These are phyloP conservation scores for Papilio demoleus DNA, from an alignment of 2,888 invertebrate species.

Conservation along the genomic window DNA sequence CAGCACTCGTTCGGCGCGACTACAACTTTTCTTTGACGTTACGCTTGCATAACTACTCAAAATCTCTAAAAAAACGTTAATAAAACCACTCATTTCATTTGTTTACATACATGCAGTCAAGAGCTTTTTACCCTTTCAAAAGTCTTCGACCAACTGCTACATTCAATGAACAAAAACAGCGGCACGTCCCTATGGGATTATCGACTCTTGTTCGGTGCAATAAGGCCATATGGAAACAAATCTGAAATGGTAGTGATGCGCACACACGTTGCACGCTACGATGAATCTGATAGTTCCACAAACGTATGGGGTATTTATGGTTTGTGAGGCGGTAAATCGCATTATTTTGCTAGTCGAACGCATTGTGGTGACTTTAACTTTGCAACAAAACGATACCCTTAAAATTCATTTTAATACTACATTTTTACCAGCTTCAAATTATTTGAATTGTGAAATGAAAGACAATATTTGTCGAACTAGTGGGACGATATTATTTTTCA, in stretches of 20 bases:
- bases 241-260: slow-evolving; percentile 36
- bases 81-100: slow-evolving; percentile 44
- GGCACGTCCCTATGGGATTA: slow-evolving; percentile 15
- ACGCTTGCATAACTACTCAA: slow-evolving; percentile 43
- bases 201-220: slow-evolving; percentile 34
- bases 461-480: too few species aligned
- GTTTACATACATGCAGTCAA: slow-evolving; percentile 46
- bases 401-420: slow-evolving; percentile 4
- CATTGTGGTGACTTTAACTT: slow-evolving; percentile 47
- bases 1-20: slow-evolving; percentile 41
- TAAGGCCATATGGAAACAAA: slow-evolving; percentile 42
- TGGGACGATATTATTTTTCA: too few species aligned
- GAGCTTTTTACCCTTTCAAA: slow-evolving; percentile 43
- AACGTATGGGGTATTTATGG: slow-evolving; percentile 46
- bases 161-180: slow-evolving; percentile 24
- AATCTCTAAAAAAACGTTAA: slow-evolving; percentile 42
- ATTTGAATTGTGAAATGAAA: too few species aligned
- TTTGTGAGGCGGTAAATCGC: slow-evolving; percentile 62
- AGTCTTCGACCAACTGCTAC: slow-evolving; percentile 39
- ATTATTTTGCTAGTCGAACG: slow-evolving; percentile 64
- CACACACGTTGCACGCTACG: slow-evolving; percentile 43
- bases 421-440: background rate
- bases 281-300: slow-evolving; percentile 48
- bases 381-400: slow-evolving; percentile 38
- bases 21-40: slow-evolving; percentile 44